Evolutionary conservation across 1,140 invertebrate genomes (phyloP).

Genomic region (Wiebesia pumilae): DNA sequence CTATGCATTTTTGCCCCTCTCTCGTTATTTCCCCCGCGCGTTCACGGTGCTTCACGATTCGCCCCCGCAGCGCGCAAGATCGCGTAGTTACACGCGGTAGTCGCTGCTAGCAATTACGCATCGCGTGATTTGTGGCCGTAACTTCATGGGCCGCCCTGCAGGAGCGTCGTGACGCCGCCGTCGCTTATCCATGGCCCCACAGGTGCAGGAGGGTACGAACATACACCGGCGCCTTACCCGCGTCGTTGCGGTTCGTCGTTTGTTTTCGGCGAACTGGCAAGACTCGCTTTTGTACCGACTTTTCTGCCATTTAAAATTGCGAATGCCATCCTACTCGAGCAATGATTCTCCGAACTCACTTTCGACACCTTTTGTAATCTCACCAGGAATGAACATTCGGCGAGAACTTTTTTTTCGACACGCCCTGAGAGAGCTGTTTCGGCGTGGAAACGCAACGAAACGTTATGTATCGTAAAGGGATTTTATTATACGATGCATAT

Average conservation of each 20-base stretch:
- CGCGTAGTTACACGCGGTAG: slow-evolving; percentile 51
- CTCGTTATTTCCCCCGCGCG: not conserved
- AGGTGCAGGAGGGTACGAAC: slow-evolving; percentile 10
- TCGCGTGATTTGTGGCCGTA: slow-evolving; percentile 71
- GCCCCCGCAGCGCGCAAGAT: not conserved
- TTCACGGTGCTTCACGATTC: not conserved
- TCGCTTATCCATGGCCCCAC: slow-evolving; percentile 42
- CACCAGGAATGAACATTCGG: too few relatives aligned
- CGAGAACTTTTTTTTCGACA: too few relatives aligned
- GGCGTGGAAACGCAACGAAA: too few relatives aligned
- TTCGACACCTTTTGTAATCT: not conserved
- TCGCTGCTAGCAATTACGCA: slow-evolving; percentile 70
- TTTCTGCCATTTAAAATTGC: not conserved
- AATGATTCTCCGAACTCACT: not conserved
- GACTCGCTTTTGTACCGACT: too few relatives aligned
- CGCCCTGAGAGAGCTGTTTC: too few relatives aligned
- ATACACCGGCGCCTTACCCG: slow-evolving; percentile 47
- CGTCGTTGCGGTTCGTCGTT: not conserved
- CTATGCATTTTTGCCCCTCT: not conserved
- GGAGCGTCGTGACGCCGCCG: slow-evolving; percentile 69
- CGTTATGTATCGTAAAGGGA: too few relatives aligned
- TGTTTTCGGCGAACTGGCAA: not conserved
- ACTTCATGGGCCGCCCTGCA: slow-evolving; percentile 58
- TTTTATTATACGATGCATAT: too few relatives aligned
- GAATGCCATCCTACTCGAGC: not conserved